These are phyloP conservation scores for Drosophila tripunctata DNA, from an alignment of 2,888 invertebrate genomes.

Conservation along the genomic window DNA sequence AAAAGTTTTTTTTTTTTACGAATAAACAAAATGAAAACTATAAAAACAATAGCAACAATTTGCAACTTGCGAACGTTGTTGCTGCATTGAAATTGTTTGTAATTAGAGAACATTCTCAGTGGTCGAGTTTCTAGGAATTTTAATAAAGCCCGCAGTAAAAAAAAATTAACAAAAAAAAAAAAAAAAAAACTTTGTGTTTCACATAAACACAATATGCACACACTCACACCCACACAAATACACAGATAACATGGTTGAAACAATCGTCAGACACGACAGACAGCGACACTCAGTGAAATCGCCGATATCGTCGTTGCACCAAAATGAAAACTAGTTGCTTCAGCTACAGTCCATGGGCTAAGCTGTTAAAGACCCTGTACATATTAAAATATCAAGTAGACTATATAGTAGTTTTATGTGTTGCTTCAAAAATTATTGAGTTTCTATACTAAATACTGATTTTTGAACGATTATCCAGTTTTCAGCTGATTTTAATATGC, in stretches of 20 bases:
- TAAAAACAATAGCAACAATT: constrained; percentile 46
- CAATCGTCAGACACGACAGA: constrained; percentile 47
- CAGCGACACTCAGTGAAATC: constrained; percentile 52
- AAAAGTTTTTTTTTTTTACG: no score
- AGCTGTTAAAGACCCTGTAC: no score
- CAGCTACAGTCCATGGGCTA: no score
- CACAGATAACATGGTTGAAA: constrained; percentile 23
- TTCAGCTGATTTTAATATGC: no score
- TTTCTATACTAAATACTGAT: no score
- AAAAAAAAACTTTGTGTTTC: constrained; percentile 44
- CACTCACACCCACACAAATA: constrained; percentile 10
- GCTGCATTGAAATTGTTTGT: constrained; percentile 59
- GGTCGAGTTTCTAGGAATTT: constrained; percentile 59
- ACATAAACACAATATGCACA: constrained; percentile 51
- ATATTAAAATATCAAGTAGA: no score
- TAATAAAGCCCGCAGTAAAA: constrained; percentile 48
- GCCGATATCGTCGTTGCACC: constrained; percentile 49
- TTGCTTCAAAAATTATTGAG: no score
- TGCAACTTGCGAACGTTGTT: constrained; percentile 23
- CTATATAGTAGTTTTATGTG: no score
- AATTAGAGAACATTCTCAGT: constrained; percentile 57
- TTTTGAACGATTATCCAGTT: no score
- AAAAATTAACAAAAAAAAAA: no score
- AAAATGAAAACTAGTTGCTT: no score
- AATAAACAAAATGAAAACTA: constrained; percentile 33